Evolutionary conservation across 1,140 invertebrate species (phyloP), one percentile per base, ranked within the genome.

Genomic region (Diabrotica undecimpunctata): DNA sequence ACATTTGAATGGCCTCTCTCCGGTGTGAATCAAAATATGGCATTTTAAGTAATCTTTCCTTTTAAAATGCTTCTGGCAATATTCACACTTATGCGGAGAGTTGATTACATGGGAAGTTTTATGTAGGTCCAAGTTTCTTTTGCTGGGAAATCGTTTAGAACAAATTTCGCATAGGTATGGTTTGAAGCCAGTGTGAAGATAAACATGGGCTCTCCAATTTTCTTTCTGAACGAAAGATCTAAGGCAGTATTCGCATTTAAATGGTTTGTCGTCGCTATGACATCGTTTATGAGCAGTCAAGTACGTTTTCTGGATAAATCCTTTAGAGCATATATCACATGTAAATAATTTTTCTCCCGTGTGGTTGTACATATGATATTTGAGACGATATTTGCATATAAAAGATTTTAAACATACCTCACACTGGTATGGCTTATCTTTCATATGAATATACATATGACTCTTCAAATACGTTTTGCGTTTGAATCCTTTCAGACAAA

Each of bases 191-290:
- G 89, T 91, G 70, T 92, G 90, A 13, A 87, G 89, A 67, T 90
- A 77, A 61, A 89, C 83, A 63, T 75, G 76, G 6, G 71, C 69
- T n/a, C 63, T 76, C 54, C 74, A 65, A 9, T 70, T 74, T n/a
- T 70, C 75, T 54, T 86, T 86, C 71, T 87, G 81, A 12, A 88
- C 88, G 75, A 92, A 92, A 66, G 86, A 84, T 61, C 88, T 80
- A 5, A 84, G 85, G 78, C 92, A 94, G 62, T 85, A 82, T 63
- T 86, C 84, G 78, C 90, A 92, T 38, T 83, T 83, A 73, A 90
- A 92, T 0, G 91, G 91, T 73, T 90, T 89, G 73, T 93, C 88
- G 4, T 88, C 85, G 0, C 85, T 87, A 70, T 89, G 88, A 0
- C 85, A 86, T 6, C 87, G 76, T 74, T 88, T 88, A 80, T 92